These are phyloP conservation scores for Aphaenogaster ashmeadi DNA, from an alignment of 1,140 invertebrate species.

Conservation along the genomic window DNA sequence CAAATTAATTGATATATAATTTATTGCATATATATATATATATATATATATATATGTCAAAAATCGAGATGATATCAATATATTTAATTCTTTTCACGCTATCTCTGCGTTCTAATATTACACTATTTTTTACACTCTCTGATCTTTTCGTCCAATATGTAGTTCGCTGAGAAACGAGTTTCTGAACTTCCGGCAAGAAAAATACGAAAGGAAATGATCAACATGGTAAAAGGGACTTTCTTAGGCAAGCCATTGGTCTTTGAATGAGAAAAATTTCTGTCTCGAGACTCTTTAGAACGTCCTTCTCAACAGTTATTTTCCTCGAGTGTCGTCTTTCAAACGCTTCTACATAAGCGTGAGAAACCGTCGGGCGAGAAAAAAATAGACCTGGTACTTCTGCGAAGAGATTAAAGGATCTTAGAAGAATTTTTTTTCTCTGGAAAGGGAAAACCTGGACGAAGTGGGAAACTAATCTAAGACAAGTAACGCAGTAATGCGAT, in stretches of 20 bases:
- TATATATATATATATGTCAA: too few species aligned
- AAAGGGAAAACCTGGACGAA: conserved; percentile 18
- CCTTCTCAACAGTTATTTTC: conserved; percentile 54
- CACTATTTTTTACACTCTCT: not conserved
- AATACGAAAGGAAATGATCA: conserved; percentile 60
- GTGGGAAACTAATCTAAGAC: conserved; percentile 70
- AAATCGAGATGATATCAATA: not conserved
- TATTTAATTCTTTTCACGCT: not conserved
- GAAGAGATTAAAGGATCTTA: conserved; percentile 59
- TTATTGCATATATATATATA: not conserved
- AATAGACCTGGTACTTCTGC: conserved; percentile 41
- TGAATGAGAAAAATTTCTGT: conserved; percentile 66
- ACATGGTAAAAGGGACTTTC: conserved; percentile 56
- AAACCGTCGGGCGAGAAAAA: conserved; percentile 22
- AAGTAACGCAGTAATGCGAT: conserved; percentile 68
- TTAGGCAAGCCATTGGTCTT: conserved; percentile 46
- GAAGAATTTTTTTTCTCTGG: conserved; percentile 45
- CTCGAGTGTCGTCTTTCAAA: conserved; percentile 50
- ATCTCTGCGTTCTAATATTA: not conserved
- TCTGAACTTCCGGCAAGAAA: conserved; percentile 50
- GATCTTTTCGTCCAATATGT: not conserved
- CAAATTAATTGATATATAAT: not conserved
- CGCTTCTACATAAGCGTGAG: conserved; percentile 52
- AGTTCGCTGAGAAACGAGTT: conserved; percentile 42
- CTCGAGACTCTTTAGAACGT: conserved; percentile 37